phyloP scores from a whole-genome alignment of 1,140 invertebrate species.

The Bombus fervidus region DNA sequence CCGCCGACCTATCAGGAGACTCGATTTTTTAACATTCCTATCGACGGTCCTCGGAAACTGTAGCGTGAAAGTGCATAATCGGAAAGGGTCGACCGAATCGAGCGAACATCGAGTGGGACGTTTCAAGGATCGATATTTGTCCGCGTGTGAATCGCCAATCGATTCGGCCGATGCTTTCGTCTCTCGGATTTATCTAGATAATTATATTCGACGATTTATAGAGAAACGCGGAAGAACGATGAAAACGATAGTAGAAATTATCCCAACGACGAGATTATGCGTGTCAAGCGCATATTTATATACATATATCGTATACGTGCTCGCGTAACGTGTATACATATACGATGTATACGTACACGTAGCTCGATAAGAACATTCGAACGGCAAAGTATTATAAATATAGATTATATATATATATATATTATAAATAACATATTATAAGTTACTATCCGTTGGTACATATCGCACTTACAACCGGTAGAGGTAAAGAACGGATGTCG shows the following conservation, averaged over 20 bases:
- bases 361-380: constrained; percentile 21
- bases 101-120: background rate
- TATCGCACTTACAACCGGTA: constrained; percentile 69
- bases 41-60: constrained; percentile 48
- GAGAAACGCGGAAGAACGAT: background rate
- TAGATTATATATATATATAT: constrained; percentile 54
- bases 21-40: constrained; percentile 49
- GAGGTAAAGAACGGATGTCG: constrained; percentile 5
- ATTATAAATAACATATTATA: constrained; percentile 55
- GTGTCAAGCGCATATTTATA: constrained; percentile 9
- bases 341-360: constrained; percentile 28
- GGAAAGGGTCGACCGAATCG: constrained; percentile 53
- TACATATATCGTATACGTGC: background rate
- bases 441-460: constrained; percentile 72
- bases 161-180: constrained; percentile 28
- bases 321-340: constrained; percentile 8
- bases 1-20: background rate
- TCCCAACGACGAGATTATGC: constrained; percentile 1
- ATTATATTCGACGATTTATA: constrained; percentile 36
- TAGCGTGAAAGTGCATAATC: constrained; percentile 65
- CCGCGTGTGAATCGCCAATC: background rate
- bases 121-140: background rate
- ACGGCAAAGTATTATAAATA: constrained; percentile 57
- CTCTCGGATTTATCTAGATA: constrained; percentile 52
- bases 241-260: constrained; percentile 8